A percentile compares a stretch with the other conserved stretches of the same genome.
Conservation (phyloP, 2,888 invertebrate genomes). For the Acrobeloides nanus region DNA sequence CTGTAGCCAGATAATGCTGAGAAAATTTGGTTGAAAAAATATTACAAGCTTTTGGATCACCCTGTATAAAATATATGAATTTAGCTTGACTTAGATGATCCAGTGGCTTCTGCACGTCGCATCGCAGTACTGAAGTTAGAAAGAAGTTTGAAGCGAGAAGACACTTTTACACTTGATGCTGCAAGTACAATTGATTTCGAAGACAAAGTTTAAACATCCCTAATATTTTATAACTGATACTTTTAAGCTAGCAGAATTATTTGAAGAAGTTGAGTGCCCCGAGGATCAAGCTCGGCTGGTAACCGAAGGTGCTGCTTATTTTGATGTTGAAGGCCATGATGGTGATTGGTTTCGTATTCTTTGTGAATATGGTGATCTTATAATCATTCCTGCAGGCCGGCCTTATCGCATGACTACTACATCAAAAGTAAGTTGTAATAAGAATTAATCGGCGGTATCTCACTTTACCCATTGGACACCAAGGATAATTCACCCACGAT, state of each 20-base stretch:
- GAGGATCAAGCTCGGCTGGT: slow-evolving; percentile 48
- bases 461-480: too few species aligned
- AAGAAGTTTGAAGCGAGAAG: slow-evolving; percentile 45
- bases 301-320: slow-evolving; percentile 48
- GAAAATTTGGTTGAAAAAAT: too few species aligned
- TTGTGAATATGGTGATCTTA: slow-evolving; percentile 73
- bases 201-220: slow-evolving; percentile 36
- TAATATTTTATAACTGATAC: neutral
- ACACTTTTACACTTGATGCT: slow-evolving; percentile 49
- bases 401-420: slow-evolving; percentile 80
- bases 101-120: slow-evolving; percentile 38
- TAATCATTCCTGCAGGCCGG: slow-evolving; percentile 85
- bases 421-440: slow-evolving; percentile 41
- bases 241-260: slow-evolving; percentile 44
- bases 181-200: slow-evolving; percentile 42
- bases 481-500: too few species aligned
- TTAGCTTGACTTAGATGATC: slow-evolving; percentile 45
- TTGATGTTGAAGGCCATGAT: slow-evolving; percentile 53
- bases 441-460: too few species aligned
- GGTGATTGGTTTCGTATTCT: slow-evolving; percentile 88
- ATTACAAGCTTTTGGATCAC: too few species aligned
- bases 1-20: too few species aligned
- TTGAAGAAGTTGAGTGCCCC: slow-evolving; percentile 42
- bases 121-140: slow-evolving; percentile 47
- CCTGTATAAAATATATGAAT: too few species aligned